Percentiles rank a stretch among this genome's conserved stretches.
Conservation (phyloP, 2,888 invertebrate genomes). For the Mesoligia furuncula region DNA sequence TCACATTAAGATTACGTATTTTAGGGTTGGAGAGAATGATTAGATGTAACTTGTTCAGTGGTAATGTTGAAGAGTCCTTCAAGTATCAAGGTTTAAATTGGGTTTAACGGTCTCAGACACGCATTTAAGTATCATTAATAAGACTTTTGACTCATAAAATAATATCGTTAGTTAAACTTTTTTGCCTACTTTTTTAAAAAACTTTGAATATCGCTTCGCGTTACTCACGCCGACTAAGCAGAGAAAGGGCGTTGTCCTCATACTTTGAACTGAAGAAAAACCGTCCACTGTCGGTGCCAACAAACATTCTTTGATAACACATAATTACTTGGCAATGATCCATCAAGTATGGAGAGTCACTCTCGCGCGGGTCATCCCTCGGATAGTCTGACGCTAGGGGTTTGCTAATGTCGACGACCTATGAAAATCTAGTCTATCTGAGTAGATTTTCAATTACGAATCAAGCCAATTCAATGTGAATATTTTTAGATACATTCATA, state of each 20-base stretch:
- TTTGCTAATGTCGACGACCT: constrained; percentile 58
- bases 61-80: background rate
- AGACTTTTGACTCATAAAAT: constrained; percentile 2
- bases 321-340: constrained; percentile 71
- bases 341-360: constrained; percentile 65
- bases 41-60: background rate
- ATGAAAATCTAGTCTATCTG: constrained; percentile 1
- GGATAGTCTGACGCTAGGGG: constrained; percentile 27
- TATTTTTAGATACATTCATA: background rate
- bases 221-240: constrained; percentile 31
- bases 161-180: background rate
- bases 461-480: background rate
- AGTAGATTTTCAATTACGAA: constrained; percentile 27
- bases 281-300: constrained; percentile 64
- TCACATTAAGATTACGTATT: constrained; percentile 27
- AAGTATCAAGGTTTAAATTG: background rate
- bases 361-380: constrained; percentile 49
- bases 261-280: constrained; percentile 55
- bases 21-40: constrained; percentile 2
- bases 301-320: constrained; percentile 64
- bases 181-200: constrained; percentile 4
- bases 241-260: constrained; percentile 59
- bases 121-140: background rate
- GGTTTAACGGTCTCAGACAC: background rate
- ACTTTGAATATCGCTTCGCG: constrained; percentile 9